Conservation (phyloP, 2,797 vertebrate genomes). For the Hydrophis major region DNA sequence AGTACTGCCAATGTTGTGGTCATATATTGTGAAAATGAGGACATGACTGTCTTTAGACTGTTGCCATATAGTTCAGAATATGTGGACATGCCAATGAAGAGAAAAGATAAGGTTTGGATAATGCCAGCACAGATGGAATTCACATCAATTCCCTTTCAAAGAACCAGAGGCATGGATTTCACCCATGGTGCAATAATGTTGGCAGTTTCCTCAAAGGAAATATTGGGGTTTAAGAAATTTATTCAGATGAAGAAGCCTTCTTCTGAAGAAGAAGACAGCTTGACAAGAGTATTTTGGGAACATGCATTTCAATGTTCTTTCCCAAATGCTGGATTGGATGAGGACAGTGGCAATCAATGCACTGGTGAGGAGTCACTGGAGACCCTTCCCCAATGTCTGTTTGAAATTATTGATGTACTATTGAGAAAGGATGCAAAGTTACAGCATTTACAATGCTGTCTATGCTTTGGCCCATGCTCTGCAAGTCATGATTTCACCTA, state of each 20-base stretch:
- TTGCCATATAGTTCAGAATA: background rate
- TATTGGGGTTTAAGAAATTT: background rate
- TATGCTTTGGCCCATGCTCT: background rate
- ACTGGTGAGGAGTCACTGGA: background rate
- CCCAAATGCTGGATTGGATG: too few species aligned
- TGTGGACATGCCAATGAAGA: background rate
- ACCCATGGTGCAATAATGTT: background rate
- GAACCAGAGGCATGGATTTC: background rate
- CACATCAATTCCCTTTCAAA: background rate
- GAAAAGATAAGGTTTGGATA: background rate
- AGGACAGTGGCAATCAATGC: background rate
- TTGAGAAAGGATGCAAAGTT: background rate
- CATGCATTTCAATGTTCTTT: background rate
- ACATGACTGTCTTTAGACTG: background rate
- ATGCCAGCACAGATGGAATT: conserved; percentile 8
- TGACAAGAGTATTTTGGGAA: background rate
- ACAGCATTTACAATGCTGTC: background rate
- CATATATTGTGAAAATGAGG: background rate
- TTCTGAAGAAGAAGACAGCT: background rate
- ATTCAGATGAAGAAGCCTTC: background rate
- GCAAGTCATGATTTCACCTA: background rate
- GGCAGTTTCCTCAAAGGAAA: background rate
- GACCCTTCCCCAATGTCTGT: background rate
- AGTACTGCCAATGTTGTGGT: background rate
- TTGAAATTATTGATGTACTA: background rate